Conservation (phyloP, 2,797 vertebrate genomes). For the Mionectes olivaceus region DNA sequence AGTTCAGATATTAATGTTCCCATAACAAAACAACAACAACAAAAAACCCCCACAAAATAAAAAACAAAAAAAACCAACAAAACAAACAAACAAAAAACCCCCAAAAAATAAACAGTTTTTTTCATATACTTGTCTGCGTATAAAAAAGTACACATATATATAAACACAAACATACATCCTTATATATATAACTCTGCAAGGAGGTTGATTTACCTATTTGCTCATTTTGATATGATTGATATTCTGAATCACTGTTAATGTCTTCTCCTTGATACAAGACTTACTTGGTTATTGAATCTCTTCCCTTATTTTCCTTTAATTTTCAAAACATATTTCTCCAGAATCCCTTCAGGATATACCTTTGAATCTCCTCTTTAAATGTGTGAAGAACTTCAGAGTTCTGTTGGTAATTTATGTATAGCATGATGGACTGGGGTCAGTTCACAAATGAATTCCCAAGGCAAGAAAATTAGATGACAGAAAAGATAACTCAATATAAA, state of each 20-base stretch:
- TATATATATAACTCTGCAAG: background rate
- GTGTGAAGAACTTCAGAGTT: conserved; percentile 48
- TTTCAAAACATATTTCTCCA: background rate
- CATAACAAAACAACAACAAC: background rate
- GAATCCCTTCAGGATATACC: conserved; percentile 19
- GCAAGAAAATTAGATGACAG: conserved; percentile 17
- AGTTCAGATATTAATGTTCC: background rate
- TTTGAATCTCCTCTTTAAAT: conserved; percentile 27
- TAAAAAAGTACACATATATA: background rate
- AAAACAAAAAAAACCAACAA: background rate
- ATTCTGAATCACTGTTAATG: background rate
- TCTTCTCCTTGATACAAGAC: background rate
- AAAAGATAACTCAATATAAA: conserved; percentile 17
- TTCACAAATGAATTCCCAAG: conserved; percentile 30
- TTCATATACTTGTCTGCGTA: background rate
- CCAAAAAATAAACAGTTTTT: background rate
- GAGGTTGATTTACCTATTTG: background rate
- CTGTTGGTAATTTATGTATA: conserved; percentile 39
- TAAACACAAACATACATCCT: background rate
- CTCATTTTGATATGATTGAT: background rate
- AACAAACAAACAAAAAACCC: background rate
- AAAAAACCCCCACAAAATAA: background rate
- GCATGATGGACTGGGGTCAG: conserved; percentile 14
- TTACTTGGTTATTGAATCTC: background rate
- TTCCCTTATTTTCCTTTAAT: background rate